Base-by-base conservation (phyloP, 2,888 invertebrate species). In the Rhamnusium bicolor region DNA sequence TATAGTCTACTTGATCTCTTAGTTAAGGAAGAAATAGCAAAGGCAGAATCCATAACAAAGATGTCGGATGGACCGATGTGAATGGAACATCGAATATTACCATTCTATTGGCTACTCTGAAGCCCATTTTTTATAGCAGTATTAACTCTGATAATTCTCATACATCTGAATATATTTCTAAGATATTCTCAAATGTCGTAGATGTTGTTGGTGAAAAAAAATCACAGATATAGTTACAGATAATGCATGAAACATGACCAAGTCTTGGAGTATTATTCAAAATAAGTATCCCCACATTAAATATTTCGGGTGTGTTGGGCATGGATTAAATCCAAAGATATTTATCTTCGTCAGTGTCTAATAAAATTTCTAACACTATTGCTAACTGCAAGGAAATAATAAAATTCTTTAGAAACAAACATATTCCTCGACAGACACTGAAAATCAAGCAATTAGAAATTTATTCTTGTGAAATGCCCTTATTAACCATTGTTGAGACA, bases 301-400 rank as follows among this genome's bases (percentile, higher is more conserved):
- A 18, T 40, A 12, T 51, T n/a, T n/a, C n/a, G 70, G 70, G 1
- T 73, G 70, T 49, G 19, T 40, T 1, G 69, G 51, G n/a, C 51
- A 73, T 65, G 46, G 21, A 7, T 32, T 63, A 27, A 46, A 46
- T 46, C 46, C 8, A 46, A 46, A 10, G 46, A 46, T 10, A 46
- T 46, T 46, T 24, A n/a, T n/a, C n/a, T n/a, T n/a, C n/a, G n/a
- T n/a, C n/a, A n/a, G n/a, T n/a, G 19, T 32, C 46, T 46, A 46
- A 4, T 46, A 3, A 5, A 46, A 5, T 10, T 46, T 5, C 10
- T 5, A 46, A 46, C 2, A 46, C 5, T 46, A n/a, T 46, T n/a
- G 46, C 10, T 46, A 3, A 46, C 3, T 3, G 5, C 8, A 46
- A 46, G 10, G 46, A 46, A 10, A 46, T 46, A 46, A 46, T 46